Evolutionary conservation across 2,797 vertebrate genomes (phyloP).

Genomic region (Pseudotriccus pelzelni): DNA sequence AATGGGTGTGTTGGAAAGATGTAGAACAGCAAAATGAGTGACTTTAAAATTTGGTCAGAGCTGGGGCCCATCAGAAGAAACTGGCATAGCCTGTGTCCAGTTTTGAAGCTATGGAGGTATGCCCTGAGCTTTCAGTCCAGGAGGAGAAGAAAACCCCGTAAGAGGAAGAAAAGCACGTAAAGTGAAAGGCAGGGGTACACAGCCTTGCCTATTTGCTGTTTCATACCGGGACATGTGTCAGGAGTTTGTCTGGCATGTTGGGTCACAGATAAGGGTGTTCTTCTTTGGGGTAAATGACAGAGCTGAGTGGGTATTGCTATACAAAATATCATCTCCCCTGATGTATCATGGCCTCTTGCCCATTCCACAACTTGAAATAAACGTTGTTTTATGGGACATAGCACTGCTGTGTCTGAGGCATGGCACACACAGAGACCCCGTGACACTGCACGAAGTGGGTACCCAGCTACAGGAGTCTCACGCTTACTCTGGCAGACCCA

Average conservation of each 20-base stretch:
- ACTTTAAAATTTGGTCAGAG: background rate
- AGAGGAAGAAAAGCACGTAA: background rate
- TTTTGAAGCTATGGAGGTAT: background rate
- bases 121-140: background rate
- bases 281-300: background rate
- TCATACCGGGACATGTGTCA: background rate
- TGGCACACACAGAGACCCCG: background rate
- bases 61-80: background rate
- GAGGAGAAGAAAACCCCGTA: background rate
- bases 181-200: background rate
- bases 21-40: background rate
- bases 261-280: background rate
- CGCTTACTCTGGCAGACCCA: background rate
- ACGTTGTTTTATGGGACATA: background rate
- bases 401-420: background rate
- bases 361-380: background rate
- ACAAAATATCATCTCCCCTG: background rate
- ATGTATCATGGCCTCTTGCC: background rate
- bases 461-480: background rate
- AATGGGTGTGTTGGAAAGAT: background rate
- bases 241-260: background rate
- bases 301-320: background rate
- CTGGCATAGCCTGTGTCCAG: rapidly evolving
- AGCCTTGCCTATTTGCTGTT: background rate
- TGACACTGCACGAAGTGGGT: background rate